Percentiles rank a stretch among this genome's conserved stretches.
phyloP scores from a whole-genome alignment of 2,113 vertebrate species.

The Pelusios castaneus region DNA sequence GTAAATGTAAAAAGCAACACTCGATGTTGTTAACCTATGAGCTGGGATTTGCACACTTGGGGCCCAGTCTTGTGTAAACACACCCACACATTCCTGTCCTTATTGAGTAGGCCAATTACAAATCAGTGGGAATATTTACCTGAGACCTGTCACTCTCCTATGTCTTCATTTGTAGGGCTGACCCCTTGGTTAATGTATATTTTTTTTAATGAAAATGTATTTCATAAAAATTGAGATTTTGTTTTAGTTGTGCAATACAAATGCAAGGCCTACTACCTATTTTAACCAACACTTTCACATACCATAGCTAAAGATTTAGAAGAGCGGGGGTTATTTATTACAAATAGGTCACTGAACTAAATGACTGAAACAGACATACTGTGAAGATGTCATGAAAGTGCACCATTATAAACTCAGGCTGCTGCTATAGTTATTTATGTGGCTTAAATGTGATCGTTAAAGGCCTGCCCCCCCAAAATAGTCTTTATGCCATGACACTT shows the following conservation, averaged over 20 bases:
- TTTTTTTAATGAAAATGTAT: conserved; percentile 55
- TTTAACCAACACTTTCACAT: conserved; percentile 57
- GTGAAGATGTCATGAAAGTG: conserved; percentile 76
- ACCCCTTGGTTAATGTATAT: conserved; percentile 52
- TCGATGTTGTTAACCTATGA: conserved; percentile 43
- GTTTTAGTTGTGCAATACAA: conserved; percentile 66
- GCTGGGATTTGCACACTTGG: conserved; percentile 64
- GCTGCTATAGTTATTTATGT: conserved; percentile 70
- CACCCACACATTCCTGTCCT: neutral
- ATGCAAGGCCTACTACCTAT: conserved; percentile 59
- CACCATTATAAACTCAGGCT: conserved; percentile 62
- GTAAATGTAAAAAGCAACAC: conserved; percentile 43
- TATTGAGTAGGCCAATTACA: neutral
- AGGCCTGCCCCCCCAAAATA: conserved; percentile 58
- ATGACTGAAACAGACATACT: conserved; percentile 64
- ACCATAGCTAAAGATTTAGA: conserved; percentile 34
- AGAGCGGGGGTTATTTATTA: conserved; percentile 37
- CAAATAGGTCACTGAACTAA: conserved; percentile 62
- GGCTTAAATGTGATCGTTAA: conserved; percentile 48
- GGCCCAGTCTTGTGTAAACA: conserved; percentile 37
- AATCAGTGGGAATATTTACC: conserved; percentile 15
- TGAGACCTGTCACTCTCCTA: neutral
- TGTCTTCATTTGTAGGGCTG: conserved; percentile 52
- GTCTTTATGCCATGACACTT: conserved; percentile 36
- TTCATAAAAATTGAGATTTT: conserved; percentile 62